A percentile compares a stretch with the other conserved stretches of the same genome.
These are phyloP conservation scores for Tapirus indicus DNA, from an alignment of 2,797 vertebrate genomes.

Conservation along the genomic window DNA sequence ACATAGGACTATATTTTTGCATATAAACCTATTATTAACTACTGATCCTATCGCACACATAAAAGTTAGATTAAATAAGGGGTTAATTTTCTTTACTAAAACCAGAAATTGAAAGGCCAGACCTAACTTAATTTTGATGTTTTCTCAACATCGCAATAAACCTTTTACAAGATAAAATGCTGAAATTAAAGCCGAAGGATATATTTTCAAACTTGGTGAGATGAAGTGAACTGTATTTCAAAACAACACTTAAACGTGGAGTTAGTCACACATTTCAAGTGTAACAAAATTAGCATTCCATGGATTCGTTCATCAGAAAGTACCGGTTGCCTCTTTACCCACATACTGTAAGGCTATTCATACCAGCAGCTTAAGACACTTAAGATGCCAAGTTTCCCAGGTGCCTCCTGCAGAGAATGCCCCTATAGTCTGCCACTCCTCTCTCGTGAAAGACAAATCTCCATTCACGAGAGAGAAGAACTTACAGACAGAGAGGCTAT, in stretches of 20 bases:
- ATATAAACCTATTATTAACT: background rate
- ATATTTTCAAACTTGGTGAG: conserved; percentile 60
- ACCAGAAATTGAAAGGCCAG: background rate
- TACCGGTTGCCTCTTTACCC: conserved; percentile 77
- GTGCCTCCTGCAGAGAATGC: conserved; percentile 83
- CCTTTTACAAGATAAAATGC: conserved; percentile 6
- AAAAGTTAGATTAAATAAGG: background rate
- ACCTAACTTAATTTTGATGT: background rate
- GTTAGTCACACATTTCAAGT: conserved; percentile 32
- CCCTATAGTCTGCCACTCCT: conserved; percentile 73
- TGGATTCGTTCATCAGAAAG: conserved; percentile 75
- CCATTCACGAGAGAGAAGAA: conserved; percentile 83
- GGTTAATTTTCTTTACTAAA: background rate
- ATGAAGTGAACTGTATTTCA: conserved; percentile 3
- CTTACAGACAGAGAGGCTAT: conserved; percentile 82
- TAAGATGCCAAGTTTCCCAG: conserved; percentile 89
- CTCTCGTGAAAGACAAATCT: conserved; percentile 77
- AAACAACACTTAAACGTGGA: conserved; percentile 43
- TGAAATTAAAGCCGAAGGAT: background rate
- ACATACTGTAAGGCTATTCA: conserved; percentile 85
- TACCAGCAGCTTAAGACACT: conserved; percentile 75
- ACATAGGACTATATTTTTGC: background rate
- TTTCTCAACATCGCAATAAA: background rate
- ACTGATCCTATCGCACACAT: background rate
- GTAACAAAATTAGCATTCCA: conserved; percentile 79